Evolutionary conservation across 1,140 invertebrate genomes (phyloP).

Genomic region (Thaumatotibia leucotreta): DNA sequence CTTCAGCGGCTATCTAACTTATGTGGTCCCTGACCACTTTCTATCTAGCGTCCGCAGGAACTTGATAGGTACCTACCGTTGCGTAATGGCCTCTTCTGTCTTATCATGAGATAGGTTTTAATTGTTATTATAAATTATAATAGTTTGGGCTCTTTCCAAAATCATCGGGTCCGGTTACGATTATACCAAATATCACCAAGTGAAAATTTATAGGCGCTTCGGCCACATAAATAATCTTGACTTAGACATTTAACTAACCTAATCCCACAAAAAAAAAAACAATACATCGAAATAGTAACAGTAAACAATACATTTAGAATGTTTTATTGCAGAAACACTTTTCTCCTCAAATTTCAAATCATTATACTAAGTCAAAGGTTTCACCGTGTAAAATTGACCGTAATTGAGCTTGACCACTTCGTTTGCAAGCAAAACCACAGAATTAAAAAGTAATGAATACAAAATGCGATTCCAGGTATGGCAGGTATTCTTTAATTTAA

Average conservation of each 20-base stretch:
- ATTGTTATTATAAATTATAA: background rate
- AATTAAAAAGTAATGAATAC: background rate
- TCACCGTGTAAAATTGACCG: background rate
- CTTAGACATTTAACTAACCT: too few relatives aligned
- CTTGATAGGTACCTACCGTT: slow-evolving; percentile 25
- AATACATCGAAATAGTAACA: too few relatives aligned
- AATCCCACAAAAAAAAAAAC: too few relatives aligned
- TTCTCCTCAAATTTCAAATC: background rate
- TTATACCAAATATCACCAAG: too few relatives aligned
- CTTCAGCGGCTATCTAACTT: slow-evolving; percentile 15
- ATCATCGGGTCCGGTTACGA: too few relatives aligned
- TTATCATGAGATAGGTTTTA: background rate
- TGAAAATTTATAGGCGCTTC: too few relatives aligned
- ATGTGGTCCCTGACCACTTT: slow-evolving; percentile 33
- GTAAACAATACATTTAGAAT: too few relatives aligned
- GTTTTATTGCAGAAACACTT: background rate
- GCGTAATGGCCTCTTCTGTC: slow-evolving; percentile 22
- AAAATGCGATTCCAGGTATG: background rate
- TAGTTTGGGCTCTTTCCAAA: too few relatives aligned
- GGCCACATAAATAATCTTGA: too few relatives aligned
- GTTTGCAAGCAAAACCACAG: background rate
- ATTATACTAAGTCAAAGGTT: background rate
- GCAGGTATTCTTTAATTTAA: too few relatives aligned
- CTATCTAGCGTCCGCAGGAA: slow-evolving; percentile 36
- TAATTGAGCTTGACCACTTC: background rate